A percentile compares a stretch with the other conserved stretches of the same genome.
Conservation (phyloP, 2,888 invertebrate species). For the Zygogramma bicolorata region DNA sequence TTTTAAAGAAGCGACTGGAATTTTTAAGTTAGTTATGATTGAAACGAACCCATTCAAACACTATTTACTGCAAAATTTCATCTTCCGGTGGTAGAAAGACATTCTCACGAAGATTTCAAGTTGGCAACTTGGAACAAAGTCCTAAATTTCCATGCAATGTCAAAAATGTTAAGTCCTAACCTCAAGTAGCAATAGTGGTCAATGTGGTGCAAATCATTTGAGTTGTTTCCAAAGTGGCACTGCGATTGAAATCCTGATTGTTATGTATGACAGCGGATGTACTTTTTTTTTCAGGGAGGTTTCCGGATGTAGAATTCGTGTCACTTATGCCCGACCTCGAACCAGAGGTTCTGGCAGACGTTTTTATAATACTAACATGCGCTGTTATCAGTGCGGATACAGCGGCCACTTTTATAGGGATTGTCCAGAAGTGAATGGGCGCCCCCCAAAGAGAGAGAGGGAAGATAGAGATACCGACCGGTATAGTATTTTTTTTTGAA, state of each 20-base stretch:
- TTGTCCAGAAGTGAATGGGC: constrained; percentile 67
- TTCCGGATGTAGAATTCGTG: constrained; percentile 69
- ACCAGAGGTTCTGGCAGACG: constrained; percentile 67
- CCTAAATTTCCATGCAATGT: too few species aligned
- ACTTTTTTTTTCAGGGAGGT: constrained; percentile 63
- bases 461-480: constrained; percentile 59
- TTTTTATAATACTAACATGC: constrained; percentile 70
- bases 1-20: too few species aligned
- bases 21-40: too few species aligned
- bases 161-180: too few species aligned
- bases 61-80: too few species aligned
- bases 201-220: too few species aligned
- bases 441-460: constrained; percentile 58
- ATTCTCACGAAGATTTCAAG: too few species aligned
- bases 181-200: too few species aligned
- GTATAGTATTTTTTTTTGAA: constrained; percentile 50
- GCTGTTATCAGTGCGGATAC: constrained; percentile 73
- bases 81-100: too few species aligned
- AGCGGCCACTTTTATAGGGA: constrained; percentile 72
- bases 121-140: too few species aligned
- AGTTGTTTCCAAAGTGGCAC: too few species aligned
- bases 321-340: constrained; percentile 70
- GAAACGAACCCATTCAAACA: too few species aligned
- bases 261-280: not conserved
- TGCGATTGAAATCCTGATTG: not conserved